Percentiles rank a stretch among this genome's conserved stretches.
Conservation (phyloP, 2,113 vertebrate genomes). For the Caretta caretta region DNA sequence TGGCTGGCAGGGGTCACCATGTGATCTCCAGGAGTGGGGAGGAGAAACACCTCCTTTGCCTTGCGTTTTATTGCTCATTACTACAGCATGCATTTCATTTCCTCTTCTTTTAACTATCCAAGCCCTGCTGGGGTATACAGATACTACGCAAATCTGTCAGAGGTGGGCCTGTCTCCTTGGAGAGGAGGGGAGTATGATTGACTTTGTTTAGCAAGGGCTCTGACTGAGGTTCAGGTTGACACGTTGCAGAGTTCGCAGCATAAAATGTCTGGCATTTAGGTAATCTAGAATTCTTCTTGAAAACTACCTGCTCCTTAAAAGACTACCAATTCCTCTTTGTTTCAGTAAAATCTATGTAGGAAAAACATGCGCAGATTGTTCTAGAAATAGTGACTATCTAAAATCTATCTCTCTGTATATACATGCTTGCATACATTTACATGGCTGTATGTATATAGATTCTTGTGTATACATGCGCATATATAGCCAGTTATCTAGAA, state of each 20-base stretch:
- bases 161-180: not conserved
- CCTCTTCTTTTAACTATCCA: not conserved
- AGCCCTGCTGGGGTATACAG: not conserved
- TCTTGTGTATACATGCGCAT: not conserved
- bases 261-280: not conserved
- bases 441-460: not conserved
- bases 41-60: constrained; percentile 20
- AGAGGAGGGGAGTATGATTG: not conserved
- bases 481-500: not conserved
- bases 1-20: constrained; percentile 83
- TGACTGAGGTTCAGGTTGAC: not conserved
- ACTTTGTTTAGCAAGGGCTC: not conserved
- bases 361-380: not conserved
- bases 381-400: too few relatives aligned
- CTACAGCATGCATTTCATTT: constrained; percentile 31
- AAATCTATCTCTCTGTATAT: not conserved
- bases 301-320: not conserved
- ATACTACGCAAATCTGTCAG: not conserved
- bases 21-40: constrained; percentile 77
- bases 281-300: not conserved
- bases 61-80: constrained; percentile 63
- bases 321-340: not conserved
- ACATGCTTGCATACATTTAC: not conserved
- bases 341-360: not conserved
- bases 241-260: not conserved